Evolutionary conservation across 2,888 invertebrate genomes (phyloP), one percentile per base, ranked within the genome.

Genomic region (Cantharis nigra): DNA sequence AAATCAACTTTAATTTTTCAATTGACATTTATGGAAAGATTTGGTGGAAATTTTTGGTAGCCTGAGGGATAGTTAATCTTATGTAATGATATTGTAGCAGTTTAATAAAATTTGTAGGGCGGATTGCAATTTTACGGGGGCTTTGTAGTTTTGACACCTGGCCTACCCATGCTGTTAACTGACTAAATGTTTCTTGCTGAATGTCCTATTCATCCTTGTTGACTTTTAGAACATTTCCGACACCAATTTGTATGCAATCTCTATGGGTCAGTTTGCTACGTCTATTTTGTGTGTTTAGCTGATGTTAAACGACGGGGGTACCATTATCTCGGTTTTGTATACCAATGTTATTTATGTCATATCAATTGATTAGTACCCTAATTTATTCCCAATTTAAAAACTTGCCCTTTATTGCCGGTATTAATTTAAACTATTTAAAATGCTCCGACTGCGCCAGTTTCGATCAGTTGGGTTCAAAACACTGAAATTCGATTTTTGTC

Each of bases 91-190:
- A 79, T 77, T 71, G 77, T 76, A 73, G 76, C 75, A 69, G 74
- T 77, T 75, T 78, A 75, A 75, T 75, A 71, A 78, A 79, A 81
- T 77, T 80, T 77, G 78, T 83, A 84, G 85, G 86, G 86, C 86
- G 86, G 85, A 83, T 82, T 85, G 83, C 81, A 84, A 86, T 87
- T 86, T 85, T 83, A 86, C 84, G 86, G 84, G 83, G 83, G 83
- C 85, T 86, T 87, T 87, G 87, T 86, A 80, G 78, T 75, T 65
- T 81, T 85, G 87, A 88, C 88, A 88, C 88, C 88, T 88, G 88
- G 87, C 86, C 87, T 85, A 83, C 87, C 88, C 88, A 86, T 85
- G 84, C 86, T 86, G 84, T 87, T 87, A 87, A 85, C 85, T 85
- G 83, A 77, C 76, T 80, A 79, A 83, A 83, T 83, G 82, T 81